A percentile compares a stretch with the other conserved stretches of the same genome.
phyloP scores from a whole-genome alignment of 37 sponge, comb jelly and placozoan genomes.

The Cliona cf. orientalis region DNA sequence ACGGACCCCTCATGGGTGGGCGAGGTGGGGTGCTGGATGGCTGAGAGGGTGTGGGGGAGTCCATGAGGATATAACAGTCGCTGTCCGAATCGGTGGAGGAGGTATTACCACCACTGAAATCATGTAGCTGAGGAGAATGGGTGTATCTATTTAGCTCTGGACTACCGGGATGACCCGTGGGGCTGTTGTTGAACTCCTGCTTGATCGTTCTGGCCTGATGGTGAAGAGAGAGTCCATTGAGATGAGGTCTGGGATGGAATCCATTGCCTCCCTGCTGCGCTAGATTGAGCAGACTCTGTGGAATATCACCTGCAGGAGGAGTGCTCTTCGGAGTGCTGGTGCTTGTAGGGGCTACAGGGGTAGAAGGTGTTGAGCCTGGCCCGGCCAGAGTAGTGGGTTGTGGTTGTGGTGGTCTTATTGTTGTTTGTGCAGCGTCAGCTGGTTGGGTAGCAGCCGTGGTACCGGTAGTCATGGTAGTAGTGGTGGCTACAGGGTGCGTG shows the following conservation, averaged over 20 bases:
- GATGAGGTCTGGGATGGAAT: not conserved
- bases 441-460: too few species aligned
- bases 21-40: not conserved
- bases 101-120: constrained; percentile 5
- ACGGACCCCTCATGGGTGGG: not conserved
- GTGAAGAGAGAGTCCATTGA: not conserved
- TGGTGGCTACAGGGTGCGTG: too few species aligned
- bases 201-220: not conserved
- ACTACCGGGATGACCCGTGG: not conserved
- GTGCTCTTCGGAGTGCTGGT: not conserved
- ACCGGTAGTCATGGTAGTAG: too few species aligned
- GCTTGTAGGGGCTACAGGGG: not conserved
- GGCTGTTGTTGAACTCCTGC: not conserved
- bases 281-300: not conserved
- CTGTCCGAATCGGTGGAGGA: constrained; percentile 67
- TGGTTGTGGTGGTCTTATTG: not conserved
- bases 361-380: not conserved
- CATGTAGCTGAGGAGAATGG: constrained; percentile 18
- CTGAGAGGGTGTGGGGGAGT: constrained; percentile 30
- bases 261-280: not conserved
- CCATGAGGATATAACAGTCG: constrained; percentile 33
- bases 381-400: not conserved
- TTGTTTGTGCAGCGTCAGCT: too few species aligned
- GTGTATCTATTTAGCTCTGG: not conserved
- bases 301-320: not conserved